Base-by-base conservation (phyloP, 2,113 vertebrate species). In the Plecotus auritus region DNA sequence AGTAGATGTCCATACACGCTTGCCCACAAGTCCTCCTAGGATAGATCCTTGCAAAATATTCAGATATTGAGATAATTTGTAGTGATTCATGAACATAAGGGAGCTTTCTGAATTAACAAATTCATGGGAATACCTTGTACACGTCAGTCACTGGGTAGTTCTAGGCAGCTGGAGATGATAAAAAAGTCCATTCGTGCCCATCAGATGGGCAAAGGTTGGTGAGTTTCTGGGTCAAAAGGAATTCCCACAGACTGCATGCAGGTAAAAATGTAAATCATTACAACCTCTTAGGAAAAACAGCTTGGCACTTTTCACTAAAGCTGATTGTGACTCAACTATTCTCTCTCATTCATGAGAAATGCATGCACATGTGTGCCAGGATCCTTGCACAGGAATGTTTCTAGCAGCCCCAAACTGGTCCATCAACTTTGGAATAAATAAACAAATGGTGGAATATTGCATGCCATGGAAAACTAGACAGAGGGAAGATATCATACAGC, bases 71-170 rank as follows among this genome's bases (percentile, higher is more conserved):
- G 47, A 23, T 51, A 70, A 28, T 90, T 30, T 61, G 47, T 54
- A 54, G 61, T 37, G 56, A 72, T 84, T 83, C 32, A 56, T 45
- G 67, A 85, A 45, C 28, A 14, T 16, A 67, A 88, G 74, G 74
- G 49, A 91, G 9, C 74, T 94, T 93, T 74, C 85, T 72, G 87
- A 87, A 82, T 84, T 83, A 96, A 51, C 22, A 78, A 69, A 42
- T 49, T 35, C 10, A 12, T 70, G 40, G 59, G 40, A 47, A 23
- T 2, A 42, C 23, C 40, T 84, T 49, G 74, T 78, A 45, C 12
- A 28, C 7, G 2, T 4, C 23, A 56, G 20, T 26, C 56, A 61
- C 26, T 56, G 72, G 61, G 35, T 14, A 72, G 84, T 51, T 72
- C 66, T 0, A 4, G 66, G 85, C 28, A 61, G 26, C 4, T 0